These are phyloP conservation scores for Zaprionus ornatus DNA, from an alignment of 1,140 invertebrate genomes.

Conservation along the genomic window DNA sequence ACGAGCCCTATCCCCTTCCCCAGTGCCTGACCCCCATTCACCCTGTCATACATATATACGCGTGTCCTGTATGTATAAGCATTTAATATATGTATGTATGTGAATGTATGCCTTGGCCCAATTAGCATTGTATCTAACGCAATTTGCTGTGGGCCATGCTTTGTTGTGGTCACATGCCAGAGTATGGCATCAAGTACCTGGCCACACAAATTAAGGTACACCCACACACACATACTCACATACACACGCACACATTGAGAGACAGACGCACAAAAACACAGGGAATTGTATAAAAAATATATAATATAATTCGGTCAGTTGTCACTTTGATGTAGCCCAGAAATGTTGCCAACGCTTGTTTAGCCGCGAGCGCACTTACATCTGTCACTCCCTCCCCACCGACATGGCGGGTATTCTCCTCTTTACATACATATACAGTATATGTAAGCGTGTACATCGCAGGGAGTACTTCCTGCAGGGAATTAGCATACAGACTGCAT, in stretches of 20 bases:
- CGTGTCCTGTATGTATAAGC: constrained; percentile 1
- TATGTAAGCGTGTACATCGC: constrained; percentile 2
- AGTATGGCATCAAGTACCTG: constrained; percentile 46
- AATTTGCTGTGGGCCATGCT: constrained; percentile 70
- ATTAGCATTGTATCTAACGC: constrained; percentile 70
- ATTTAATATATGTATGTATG: constrained; percentile 20
- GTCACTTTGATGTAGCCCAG: constrained; percentile 66
- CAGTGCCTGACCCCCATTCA: background rate
- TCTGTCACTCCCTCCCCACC: constrained; percentile 23
- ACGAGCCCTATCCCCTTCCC: background rate
- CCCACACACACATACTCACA: constrained; percentile 13
- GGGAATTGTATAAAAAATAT: constrained; percentile 26
- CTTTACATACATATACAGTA: constrained; percentile 6
- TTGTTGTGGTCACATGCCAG: constrained; percentile 62
- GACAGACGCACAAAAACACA: background rate
- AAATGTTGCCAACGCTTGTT: constrained; percentile 58
- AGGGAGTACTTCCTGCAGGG: constrained; percentile 61
- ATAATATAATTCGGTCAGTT: constrained; percentile 69
- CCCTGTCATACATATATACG: background rate
- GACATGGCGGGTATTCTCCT: background rate
- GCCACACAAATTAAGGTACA: constrained; percentile 40
- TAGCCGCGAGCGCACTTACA: constrained; percentile 56
- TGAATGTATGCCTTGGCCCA: constrained; percentile 52
- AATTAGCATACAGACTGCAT: constrained; percentile 72
- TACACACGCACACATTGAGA: constrained; percentile 2